Evolutionary conservation across 2,113 vertebrate species (phyloP).

Genomic region (Grallaria varia): DNA sequence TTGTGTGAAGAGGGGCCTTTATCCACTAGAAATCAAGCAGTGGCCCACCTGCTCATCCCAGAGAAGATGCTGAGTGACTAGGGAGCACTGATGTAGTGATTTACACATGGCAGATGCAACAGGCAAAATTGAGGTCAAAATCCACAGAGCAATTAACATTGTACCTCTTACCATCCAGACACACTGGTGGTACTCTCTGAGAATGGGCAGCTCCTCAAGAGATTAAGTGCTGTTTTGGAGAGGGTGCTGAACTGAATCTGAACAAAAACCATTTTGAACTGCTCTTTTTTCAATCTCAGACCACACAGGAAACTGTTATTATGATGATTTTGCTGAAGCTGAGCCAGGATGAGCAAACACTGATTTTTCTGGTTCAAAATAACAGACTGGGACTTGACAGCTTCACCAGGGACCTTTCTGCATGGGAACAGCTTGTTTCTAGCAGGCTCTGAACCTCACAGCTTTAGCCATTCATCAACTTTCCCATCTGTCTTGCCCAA

Average conservation of each 20-base stretch:
- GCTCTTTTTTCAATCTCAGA: background rate
- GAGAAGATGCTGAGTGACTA: background rate
- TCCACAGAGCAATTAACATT: background rate
- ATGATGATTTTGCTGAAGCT: slow-evolving; percentile 1
- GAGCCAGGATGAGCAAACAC: slow-evolving; percentile 12
- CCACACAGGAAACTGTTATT: background rate
- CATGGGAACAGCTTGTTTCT: background rate
- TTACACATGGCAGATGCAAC: background rate
- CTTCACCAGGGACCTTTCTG: background rate
- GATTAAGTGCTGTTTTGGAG: background rate
- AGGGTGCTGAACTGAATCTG: background rate
- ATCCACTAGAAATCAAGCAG: background rate
- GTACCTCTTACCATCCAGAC: background rate
- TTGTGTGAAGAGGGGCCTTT: background rate
- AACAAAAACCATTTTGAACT: background rate
- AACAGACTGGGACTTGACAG: background rate
- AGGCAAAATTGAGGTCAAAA: background rate
- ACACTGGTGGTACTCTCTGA: background rate
- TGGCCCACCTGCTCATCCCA: background rate
- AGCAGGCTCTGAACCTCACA: background rate
- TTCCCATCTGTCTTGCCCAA: background rate
- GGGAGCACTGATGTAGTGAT: background rate
- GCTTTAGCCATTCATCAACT: background rate
- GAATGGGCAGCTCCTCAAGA: background rate
- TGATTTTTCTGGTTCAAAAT: background rate